phyloP scores from a whole-genome alignment of 2,888 invertebrate genomes.

The Drosophila mimetica region DNA sequence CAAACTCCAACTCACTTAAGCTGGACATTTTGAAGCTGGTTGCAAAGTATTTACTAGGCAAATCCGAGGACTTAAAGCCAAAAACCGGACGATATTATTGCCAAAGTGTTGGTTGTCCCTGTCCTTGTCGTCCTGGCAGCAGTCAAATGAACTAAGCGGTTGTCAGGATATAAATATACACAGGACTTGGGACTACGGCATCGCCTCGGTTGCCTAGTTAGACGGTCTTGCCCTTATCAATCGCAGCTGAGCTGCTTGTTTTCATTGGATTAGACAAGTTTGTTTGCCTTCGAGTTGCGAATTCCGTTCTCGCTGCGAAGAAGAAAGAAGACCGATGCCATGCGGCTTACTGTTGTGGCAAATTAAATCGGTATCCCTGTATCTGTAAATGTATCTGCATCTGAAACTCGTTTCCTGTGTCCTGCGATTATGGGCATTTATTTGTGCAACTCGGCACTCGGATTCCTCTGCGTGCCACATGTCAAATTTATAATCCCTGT shows the following conservation, averaged over 20 bases:
- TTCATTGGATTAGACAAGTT: conserved; percentile 72
- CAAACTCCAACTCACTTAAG: conserved; percentile 22
- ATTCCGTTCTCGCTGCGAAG: not conserved
- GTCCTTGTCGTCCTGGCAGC: conserved; percentile 22
- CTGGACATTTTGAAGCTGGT: conserved; percentile 7
- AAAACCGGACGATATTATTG: not conserved
- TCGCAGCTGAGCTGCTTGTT: conserved; percentile 69
- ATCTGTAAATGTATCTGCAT: not conserved
- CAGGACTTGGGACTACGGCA: not conserved
- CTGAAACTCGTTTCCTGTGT: not conserved
- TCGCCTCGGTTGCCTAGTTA: not conserved
- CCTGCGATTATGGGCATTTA: conserved; percentile 21
- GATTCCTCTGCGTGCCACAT: conserved; percentile 14
- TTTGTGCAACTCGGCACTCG: not conserved
- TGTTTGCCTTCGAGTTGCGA: conserved; percentile 39
- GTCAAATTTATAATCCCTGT: conserved; percentile 27
- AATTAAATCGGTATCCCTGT: conserved; percentile 50
- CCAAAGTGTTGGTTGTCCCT: not conserved
- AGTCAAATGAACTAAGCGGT: conserved; percentile 49
- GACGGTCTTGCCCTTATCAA: conserved; percentile 52
- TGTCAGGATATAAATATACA: conserved; percentile 38
- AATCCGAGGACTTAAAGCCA: conserved; percentile 37
- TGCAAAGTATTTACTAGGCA: conserved; percentile 46
- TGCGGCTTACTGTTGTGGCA: conserved; percentile 56
- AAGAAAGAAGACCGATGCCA: conserved; percentile 28